phyloP scores from a whole-genome alignment of 2,113 vertebrate genomes.

The Prochilodus magdalenae region DNA sequence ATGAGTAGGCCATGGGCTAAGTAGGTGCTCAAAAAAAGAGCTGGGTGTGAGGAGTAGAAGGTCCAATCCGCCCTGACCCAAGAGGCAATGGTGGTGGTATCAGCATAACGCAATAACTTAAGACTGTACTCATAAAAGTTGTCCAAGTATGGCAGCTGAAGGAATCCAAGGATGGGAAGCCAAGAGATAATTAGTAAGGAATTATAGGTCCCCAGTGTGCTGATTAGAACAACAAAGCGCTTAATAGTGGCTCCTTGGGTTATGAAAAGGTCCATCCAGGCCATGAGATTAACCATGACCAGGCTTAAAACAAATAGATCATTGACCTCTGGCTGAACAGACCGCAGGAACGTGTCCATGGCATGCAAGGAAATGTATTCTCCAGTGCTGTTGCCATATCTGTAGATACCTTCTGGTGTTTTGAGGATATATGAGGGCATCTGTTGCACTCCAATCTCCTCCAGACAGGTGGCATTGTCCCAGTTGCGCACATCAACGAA shows the following conservation, averaged over 20 bases:
- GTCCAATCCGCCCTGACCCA: conserved; percentile 96
- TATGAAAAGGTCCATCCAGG: conserved; percentile 99
- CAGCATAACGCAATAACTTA: conserved; percentile 92
- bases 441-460: conserved; percentile 86
- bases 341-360: conserved; percentile 95
- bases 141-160: conserved; percentile 94
- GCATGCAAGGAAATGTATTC: conserved; percentile 93
- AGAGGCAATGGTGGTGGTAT: conserved; percentile 92
- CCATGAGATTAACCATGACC: conserved; percentile 95
- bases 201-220: conserved; percentile 97
- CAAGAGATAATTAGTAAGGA: conserved; percentile 95
- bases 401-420: conserved; percentile 95
- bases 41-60: conserved; percentile 96
- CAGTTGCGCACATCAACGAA: conserved; percentile 93
- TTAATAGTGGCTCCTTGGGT: conserved; percentile 97
- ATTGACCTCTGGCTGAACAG: conserved; percentile 95
- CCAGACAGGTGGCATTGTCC: conserved; percentile 86
- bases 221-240: conserved; percentile 96
- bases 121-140: conserved; percentile 93
- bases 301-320: conserved; percentile 95
- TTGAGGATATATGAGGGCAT: conserved; percentile 93
- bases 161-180: conserved; percentile 95
- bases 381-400: conserved; percentile 92
- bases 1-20: conserved; percentile 92
- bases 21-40: conserved; percentile 95